A percentile compares a stretch with the other conserved stretches of the same genome.
Conservation (phyloP, 2,113 vertebrate genomes). For the Etia nguti region DNA sequence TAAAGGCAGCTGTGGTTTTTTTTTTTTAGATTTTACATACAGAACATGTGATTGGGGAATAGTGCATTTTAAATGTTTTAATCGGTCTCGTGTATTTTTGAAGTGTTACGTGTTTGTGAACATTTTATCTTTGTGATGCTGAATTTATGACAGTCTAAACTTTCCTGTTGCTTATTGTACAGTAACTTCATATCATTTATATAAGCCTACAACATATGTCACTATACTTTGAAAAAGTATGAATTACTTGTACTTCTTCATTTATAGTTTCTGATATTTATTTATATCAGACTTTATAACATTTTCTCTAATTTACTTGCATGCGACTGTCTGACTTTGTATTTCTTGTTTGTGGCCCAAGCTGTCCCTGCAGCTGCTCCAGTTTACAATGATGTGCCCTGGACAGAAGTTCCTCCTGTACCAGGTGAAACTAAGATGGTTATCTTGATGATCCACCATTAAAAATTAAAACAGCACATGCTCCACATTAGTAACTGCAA, state of each 20-base stretch:
- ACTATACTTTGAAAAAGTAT: background rate
- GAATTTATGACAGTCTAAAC: background rate
- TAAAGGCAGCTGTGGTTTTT: background rate
- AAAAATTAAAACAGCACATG: too few species aligned
- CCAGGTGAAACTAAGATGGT: too few species aligned
- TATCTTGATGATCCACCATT: too few species aligned
- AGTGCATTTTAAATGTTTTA: background rate
- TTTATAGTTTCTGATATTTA: background rate
- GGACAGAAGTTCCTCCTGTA: accelerated
- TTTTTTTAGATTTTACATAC: background rate
- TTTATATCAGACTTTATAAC: too few species aligned
- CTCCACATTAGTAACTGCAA: too few species aligned
- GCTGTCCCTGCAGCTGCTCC: too few species aligned
- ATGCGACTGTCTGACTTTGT: too few species aligned
- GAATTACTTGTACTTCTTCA: background rate
- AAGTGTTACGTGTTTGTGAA: background rate
- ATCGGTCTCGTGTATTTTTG: background rate
- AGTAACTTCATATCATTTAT: background rate
- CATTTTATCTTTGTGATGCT: background rate
- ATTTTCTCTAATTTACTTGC: too few species aligned
- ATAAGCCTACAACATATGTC: background rate
- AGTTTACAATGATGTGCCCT: too few species aligned
- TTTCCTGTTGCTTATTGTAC: background rate
- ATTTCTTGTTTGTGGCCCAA: too few species aligned
- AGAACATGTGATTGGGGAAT: background rate